phyloP scores from a whole-genome alignment of 1,140 invertebrate species.

The Bombus superbus region DNA sequence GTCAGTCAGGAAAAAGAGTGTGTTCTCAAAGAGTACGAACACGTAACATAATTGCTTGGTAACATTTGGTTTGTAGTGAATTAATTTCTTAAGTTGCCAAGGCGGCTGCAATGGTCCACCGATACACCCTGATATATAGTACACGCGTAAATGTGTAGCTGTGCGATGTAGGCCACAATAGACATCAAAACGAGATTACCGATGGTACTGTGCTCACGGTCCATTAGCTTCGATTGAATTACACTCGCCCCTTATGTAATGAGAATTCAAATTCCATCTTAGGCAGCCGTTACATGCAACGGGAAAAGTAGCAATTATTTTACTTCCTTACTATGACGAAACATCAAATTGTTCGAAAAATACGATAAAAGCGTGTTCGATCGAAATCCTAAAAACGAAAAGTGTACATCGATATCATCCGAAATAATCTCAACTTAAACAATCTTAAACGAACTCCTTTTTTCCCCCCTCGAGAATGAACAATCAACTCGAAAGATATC shows the following conservation, averaged over 20 bases:
- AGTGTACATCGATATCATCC: neutral
- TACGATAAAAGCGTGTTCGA: neutral
- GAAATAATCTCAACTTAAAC: no score
- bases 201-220: constrained; percentile 28
- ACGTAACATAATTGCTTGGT: neutral
- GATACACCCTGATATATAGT: neutral
- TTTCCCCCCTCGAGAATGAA: neutral
- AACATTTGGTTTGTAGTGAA: neutral
- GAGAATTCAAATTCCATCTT: constrained; percentile 27
- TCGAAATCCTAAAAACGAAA: neutral
- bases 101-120: neutral
- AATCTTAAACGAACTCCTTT: neutral
- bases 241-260: constrained; percentile 24
- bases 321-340: neutral
- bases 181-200: constrained; percentile 58
- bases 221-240: constrained; percentile 59
- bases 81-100: constrained; percentile 8
- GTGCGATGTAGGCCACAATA: constrained; percentile 45
- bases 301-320: constrained; percentile 29
- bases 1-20: neutral
- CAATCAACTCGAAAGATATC: neutral
- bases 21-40: neutral
- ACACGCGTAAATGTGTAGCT: neutral
- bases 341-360: neutral
- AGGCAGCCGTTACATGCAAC: constrained; percentile 13